Base-by-base conservation (phyloP, 2,113 vertebrate genomes). In the Cricetomys ansorgei region DNA sequence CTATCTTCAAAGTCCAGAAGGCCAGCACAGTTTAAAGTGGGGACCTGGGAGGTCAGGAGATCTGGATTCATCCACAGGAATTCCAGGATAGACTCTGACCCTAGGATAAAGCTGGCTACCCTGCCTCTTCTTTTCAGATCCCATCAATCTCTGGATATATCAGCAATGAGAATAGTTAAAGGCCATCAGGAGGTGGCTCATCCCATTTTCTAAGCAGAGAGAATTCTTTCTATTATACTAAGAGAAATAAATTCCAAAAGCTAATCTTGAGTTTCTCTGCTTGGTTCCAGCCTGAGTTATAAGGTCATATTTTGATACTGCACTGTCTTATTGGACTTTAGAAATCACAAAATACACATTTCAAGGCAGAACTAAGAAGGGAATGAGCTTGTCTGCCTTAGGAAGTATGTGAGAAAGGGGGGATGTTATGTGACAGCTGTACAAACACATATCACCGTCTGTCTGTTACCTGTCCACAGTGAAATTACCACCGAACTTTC, bases 161-260 rank as follows among this genome's bases (percentile, higher is more conserved):
- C n/a, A 45, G 34, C 31, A 81, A 7, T n/a, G 55, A 25, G n/a
- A 81, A 76, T 83, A 31, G 50, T 76, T 69, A 69, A 64, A 80
- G 37, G 27, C 21, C 7, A 27, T 8, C 8, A 80, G 27, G 11
- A 70, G 65, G 29, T 29, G 88, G 48, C 29, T 37, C 50, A 84
- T 15, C 64, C 12, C 17, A 84, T 8, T 40, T 59, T 87, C 23
- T 2, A 95, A n/a, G 25, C 2, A 55, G 31, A 77, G 59, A 90
- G 5, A 10, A 37, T 75, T 34, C 31, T 94, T 59, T 81, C 55
- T 59, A 17, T 80, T 45, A 43, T 70, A 40, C 48, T 88, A 80
- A 94, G 86, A 85, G 15, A 95, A 73, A 97, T 64, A 57, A 79
- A 86, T 73, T 89, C 9, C 10, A 31, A 92, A 95, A 89, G 2